Percentiles rank a stretch among this genome's conserved stretches.
Evolutionary conservation across 2,113 vertebrate species (phyloP).

Genomic region (Emydura subglobosa): DNA sequence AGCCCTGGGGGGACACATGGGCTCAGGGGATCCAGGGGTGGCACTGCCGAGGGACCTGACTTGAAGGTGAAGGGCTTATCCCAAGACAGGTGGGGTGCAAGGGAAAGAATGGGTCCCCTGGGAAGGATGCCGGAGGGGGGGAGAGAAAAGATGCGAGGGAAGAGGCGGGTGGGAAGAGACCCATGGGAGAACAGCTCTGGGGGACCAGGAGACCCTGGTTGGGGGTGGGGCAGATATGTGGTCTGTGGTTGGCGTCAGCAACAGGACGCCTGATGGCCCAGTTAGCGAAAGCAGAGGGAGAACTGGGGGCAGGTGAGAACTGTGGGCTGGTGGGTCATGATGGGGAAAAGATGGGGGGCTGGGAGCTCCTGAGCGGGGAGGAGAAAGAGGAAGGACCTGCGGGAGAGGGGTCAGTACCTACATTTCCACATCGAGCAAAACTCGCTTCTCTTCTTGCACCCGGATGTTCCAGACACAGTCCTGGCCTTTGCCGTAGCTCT

Average conservation of each 20-base stretch:
- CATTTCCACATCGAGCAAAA: slow-evolving; percentile 92
- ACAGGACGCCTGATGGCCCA: not conserved
- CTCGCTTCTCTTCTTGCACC: slow-evolving; percentile 90
- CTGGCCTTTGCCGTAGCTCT: slow-evolving; percentile 90
- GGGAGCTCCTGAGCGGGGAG: not conserved
- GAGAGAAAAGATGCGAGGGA: not conserved
- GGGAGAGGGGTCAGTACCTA: slow-evolving; percentile 65
- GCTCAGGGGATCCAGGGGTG: too few species aligned
- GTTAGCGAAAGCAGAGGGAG: not conserved
- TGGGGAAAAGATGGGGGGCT: not conserved
- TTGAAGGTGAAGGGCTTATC: too few species aligned
- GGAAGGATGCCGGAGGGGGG: not conserved
- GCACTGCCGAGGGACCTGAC: too few species aligned
- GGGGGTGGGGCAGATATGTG: too few species aligned
- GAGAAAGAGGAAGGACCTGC: too few species aligned
- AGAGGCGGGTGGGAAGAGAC: too few species aligned
- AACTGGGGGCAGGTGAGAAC: not conserved
- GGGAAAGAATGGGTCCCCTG: not conserved
- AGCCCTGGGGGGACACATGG: too few species aligned
- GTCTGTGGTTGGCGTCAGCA: too few species aligned
- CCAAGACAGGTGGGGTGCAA: too few species aligned
- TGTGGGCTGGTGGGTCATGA: not conserved
- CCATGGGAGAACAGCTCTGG: too few species aligned
- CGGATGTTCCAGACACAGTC: slow-evolving; percentile 94
- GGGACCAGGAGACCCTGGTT: too few species aligned